Base-by-base conservation (phyloP, 2,888 invertebrate species). In the Drosophila eohydei region DNA sequence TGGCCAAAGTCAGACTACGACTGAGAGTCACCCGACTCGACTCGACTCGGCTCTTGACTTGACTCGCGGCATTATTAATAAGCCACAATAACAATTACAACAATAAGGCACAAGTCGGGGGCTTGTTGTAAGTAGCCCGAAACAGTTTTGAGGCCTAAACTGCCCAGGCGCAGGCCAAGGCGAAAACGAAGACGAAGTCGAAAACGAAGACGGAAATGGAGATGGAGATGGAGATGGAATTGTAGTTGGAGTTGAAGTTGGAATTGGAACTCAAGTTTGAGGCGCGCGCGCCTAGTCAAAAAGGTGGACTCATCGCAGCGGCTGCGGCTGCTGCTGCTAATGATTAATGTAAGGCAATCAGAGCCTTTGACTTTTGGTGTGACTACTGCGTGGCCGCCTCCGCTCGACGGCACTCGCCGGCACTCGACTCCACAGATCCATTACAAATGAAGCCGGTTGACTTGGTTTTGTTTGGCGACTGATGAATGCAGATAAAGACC, bases 391-490 rank as follows among this genome's bases (percentile, higher is more conserved):
- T 67, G 61, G 88, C 78, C 89, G 83, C 83, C 83, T 89, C 89
- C 83, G 72, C 80, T 71, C 63, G n/a, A 28, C 60, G 64, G 43
- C 61, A 55, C 11, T 55, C 56, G 16, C 26, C 57, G 63, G 43
- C 61, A 55, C 6, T 54, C 43, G 51, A 16, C 21, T 51, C 50
- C 63, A 63, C 48, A 54, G 67, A 64, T 88, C 77, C 86, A 89
- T 89, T 89, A 85, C 84, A 85, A 85, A 89, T 85, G 89, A 89
- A 85, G 89, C 74, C 89, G 73, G 89, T 89, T 85, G 84, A 88
- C 84, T 85, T 89, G 86, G 76, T 87, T 89, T 89, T 84, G 83
- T 84, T 84, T 84, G 89, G 86, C 89, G 88, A 84, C 84, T 85
- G 84, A 89, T 85, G 84, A 89, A 89, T 84, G 83, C 89, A 84